phyloP scores from a whole-genome alignment of 2,113 vertebrate species.

The Haliaeetus leucogaster region DNA sequence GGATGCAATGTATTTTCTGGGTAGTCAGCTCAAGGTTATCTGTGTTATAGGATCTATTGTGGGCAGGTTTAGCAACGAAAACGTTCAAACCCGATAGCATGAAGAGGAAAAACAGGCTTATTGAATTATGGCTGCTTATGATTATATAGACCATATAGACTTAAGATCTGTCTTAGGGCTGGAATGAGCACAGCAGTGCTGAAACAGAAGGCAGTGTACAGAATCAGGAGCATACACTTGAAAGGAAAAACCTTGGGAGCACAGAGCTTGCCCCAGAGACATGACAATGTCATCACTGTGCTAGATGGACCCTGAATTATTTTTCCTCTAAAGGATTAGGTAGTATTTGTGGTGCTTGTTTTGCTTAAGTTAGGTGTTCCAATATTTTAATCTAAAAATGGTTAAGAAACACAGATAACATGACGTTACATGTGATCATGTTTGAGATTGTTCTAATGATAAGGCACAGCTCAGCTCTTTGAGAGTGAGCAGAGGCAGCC shows the following conservation, averaged over 20 bases:
- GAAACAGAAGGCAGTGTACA: neutral
- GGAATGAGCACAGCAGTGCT: neutral
- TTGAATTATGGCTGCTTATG: neutral
- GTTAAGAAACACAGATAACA: neutral
- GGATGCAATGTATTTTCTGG: neutral
- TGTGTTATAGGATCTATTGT: neutral
- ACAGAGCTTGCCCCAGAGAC: neutral
- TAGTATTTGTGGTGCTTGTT: neutral
- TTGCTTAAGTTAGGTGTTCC: neutral
- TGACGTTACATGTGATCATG: neutral
- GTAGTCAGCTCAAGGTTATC: slow-evolving; percentile 35
- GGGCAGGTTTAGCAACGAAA: neutral
- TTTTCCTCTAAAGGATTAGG: neutral
- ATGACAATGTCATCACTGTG: neutral
- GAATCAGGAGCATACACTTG: neutral
- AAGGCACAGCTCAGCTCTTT: neutral
- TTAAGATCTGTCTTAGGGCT: neutral
- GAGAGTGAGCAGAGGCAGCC: neutral
- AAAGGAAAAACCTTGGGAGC: neutral
- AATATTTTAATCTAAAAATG: neutral
- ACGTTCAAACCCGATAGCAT: neutral
- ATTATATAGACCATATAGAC: neutral
- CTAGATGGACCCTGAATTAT: neutral
- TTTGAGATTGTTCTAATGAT: neutral
- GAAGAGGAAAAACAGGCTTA: neutral